Base-by-base conservation (phyloP, 2,888 invertebrate species). In the Athalia rosae region DNA sequence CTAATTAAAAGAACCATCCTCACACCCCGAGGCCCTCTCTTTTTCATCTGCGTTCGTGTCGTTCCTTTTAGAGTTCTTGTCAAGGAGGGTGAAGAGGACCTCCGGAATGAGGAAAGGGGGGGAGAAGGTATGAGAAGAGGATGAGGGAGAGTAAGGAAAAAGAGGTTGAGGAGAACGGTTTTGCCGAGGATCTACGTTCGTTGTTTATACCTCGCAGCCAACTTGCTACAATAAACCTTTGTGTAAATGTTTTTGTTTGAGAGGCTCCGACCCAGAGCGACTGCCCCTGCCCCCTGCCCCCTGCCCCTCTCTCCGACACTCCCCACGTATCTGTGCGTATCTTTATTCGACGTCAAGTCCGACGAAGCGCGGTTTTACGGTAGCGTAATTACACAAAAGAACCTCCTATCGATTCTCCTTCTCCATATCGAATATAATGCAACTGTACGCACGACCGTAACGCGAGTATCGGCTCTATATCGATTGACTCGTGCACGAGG, bases 1-100 rank as follows among this genome's bases (percentile, higher is more conserved):
- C 86, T 86, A 87, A 87, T 87, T 87, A 87, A 87, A 87, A 86
- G 86, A 84, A 82, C 81, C 84, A 82, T 83, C 84, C 83, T 79
- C 82, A 76, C 77, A 77, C 76, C 78, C 78, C 79, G 79, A 59
- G 63, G 45, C 69, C 78, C 45, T 74, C 78, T 53, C 78, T 78
- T 80, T 81, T 81, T 80, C 79, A 58, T 78, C 79, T 62, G 5
- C 59, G 47, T 64, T 76, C 69, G 71, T 43, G 71, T 71, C 71
- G 56, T 71, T 71, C 48, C 64, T 77, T 79, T 78, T 56, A 56
- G n/a, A 53, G 53, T 15, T 48, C 69, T 48, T 69, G 77, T 76
- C 74, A 58, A 58, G 71, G 58, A 13, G 53, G 53, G 53, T 53
- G 53, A 9, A 9, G 53, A 11, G 7, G 9, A 71, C 58, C 71